Evolutionary conservation across 2,888 invertebrate genomes (phyloP), one percentile per base, ranked within the genome.

Genomic region (Dicranocentrus wangi): DNA sequence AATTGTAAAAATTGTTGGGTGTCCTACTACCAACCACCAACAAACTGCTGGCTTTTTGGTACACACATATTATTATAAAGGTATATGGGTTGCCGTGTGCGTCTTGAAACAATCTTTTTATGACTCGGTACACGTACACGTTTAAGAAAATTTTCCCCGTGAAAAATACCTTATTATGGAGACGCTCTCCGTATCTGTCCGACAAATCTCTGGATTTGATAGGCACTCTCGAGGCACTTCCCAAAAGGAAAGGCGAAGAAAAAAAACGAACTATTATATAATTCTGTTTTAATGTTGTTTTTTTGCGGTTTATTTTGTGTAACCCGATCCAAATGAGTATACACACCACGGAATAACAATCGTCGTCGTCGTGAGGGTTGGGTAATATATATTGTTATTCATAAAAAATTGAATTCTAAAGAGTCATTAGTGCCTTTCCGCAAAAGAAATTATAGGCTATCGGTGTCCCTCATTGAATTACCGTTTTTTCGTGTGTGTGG

Each of bases 371-470:
- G n/a, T n/a, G n/a, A n/a, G 25, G 19, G 1, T 21, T 53, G 32
- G 28, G 23, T 10, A 65, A 47, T 7, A 53, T 63, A 61, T 8
- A n/a, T n/a, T n/a, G n/a, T 32, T 51, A 63, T 63, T 61, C 47
- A 32, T 65, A 42, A 21, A 25, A 78, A 78, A 70, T 78, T 78
- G 78, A 78, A 78, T 78, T 70, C 70, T 63, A 78, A 78, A 78
- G 32, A 78, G 43, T 70, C 78, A 78, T 70, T 78, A 78, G 78
- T 61, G 43, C 63, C 78, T 78, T 70, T 70, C 78, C 70, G 70
- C 55, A 70, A 51, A 76, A 75, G n/a, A 77, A 78, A 28, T 47
- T 61, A n/a, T 55, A 55, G 55, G 19, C 3, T 19, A 21, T 51
- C 27, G 15, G 13, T 19, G 7, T 70, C 68, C 60, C 21, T 70